A percentile compares a stretch with the other conserved stretches of the same genome.
Evolutionary conservation across 1,140 invertebrate genomes (phyloP).

Genomic region (Popillia japonica): DNA sequence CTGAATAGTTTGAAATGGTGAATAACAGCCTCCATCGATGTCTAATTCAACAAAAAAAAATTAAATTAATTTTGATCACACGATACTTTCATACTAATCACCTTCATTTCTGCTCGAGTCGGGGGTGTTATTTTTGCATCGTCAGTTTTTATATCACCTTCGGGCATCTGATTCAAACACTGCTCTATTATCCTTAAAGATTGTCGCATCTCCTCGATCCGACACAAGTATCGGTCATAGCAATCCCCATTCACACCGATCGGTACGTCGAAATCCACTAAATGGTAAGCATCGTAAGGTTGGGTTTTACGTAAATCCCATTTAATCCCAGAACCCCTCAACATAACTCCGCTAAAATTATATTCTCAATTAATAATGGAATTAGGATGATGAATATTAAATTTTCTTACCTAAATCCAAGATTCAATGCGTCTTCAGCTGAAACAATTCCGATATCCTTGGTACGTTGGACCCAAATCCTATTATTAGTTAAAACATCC

Average conservation of each 20-base stretch:
- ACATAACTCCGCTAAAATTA: constrained; percentile 74
- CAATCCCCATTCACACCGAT: constrained; percentile 86
- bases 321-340: constrained; percentile 84
- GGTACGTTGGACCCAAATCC: constrained; percentile 91
- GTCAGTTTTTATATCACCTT: constrained; percentile 82
- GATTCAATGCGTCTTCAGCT: constrained; percentile 92
- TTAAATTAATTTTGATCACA: background rate
- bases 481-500: constrained; percentile 91
- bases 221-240: constrained; percentile 73
- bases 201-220: constrained; percentile 84
- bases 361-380: too few species aligned
- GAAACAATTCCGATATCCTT: constrained; percentile 88
- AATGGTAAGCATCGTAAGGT: constrained; percentile 87
- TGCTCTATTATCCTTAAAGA: constrained; percentile 79
- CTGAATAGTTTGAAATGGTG: constrained; percentile 89
- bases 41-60: constrained; percentile 52
- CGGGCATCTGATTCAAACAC: constrained; percentile 86
- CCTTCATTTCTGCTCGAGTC: constrained; percentile 82
- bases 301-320: constrained; percentile 87
- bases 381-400: too few species aligned
- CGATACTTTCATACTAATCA: constrained; percentile 34
- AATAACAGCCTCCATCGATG: constrained; percentile 87
- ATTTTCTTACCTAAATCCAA: constrained; percentile 78
- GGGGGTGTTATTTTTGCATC: constrained; percentile 85
- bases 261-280: constrained; percentile 86